phyloP scores from a whole-genome alignment of 2,113 vertebrate species.

The Phalacrocorax pelagicus region DNA sequence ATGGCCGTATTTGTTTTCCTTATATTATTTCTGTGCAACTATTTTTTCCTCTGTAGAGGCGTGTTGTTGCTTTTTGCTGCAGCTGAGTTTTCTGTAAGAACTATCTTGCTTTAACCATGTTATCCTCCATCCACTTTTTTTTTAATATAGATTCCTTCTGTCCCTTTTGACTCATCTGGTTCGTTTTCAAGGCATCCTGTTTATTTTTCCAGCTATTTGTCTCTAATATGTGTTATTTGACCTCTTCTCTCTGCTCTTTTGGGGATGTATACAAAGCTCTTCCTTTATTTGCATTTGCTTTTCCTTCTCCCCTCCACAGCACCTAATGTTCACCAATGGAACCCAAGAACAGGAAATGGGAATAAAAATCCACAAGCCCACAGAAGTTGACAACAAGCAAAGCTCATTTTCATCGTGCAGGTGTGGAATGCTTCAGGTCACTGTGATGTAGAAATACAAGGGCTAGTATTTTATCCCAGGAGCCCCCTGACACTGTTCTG shows the following conservation, averaged over 20 bases:
- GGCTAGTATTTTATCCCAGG: background rate
- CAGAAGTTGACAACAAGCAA: background rate
- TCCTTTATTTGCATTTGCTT: slow-evolving; percentile 42
- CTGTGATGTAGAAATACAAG: background rate
- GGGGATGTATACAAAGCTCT: slow-evolving; percentile 23
- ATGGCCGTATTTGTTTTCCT: background rate
- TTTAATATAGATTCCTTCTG: background rate
- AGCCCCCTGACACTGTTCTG: background rate
- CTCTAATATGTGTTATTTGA: slow-evolving; percentile 8
- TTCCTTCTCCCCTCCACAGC: background rate
- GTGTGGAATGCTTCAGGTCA: background rate
- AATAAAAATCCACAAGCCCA: background rate
- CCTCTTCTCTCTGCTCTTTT: slow-evolving; percentile 22
- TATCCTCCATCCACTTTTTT: background rate
- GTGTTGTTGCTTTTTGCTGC: background rate
- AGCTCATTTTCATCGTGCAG: background rate
- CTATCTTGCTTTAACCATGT: background rate
- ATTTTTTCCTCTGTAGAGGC: slow-evolving; percentile 1
- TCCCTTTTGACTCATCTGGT: background rate
- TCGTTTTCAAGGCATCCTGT: slow-evolving; percentile 32
- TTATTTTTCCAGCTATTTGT: slow-evolving; percentile 14
- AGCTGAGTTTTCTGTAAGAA: background rate
- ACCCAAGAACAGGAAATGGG: background rate
- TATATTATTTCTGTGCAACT: background rate
- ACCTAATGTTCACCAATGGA: background rate